phyloP scores from a whole-genome alignment of 2,113 vertebrate genomes.

The Antechinus stuartii region DNA sequence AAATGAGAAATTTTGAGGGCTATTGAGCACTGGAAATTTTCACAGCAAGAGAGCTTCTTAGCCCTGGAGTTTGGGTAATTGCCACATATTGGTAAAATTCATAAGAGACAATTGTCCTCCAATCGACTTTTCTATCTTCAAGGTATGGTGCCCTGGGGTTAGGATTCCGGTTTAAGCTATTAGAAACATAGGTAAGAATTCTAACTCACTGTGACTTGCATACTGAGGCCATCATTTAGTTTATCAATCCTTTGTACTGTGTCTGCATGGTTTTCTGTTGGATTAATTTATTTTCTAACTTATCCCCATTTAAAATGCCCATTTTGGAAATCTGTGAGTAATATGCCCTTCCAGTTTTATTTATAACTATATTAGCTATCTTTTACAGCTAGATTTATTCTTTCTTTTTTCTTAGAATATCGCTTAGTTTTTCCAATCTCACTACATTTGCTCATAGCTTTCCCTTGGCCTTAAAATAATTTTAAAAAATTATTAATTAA shows the following conservation, averaged over 20 bases:
- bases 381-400: not conserved
- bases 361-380: not conserved
- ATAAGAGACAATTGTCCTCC: conserved; percentile 64
- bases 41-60: conserved; percentile 81
- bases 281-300: not conserved
- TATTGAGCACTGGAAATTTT: conserved; percentile 80
- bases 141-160: not conserved
- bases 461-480: not conserved
- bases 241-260: not conserved
- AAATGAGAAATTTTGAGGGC: conserved; percentile 82
- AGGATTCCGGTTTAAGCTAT: not conserved
- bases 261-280: not conserved
- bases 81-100: conserved; percentile 69
- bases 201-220: conserved; percentile 18
- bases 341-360: not conserved
- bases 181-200: conserved; percentile 36
- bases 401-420: not conserved
- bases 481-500: too few species aligned
- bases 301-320: not conserved
- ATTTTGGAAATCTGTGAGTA: not conserved
- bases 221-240: not conserved
- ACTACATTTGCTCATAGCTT: not conserved
- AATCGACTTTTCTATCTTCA: conserved; percentile 49
- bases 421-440: not conserved
- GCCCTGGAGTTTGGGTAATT: conserved; percentile 77